Conservation (phyloP, 2,113 vertebrate genomes). For the Phainopepla nitens region DNA sequence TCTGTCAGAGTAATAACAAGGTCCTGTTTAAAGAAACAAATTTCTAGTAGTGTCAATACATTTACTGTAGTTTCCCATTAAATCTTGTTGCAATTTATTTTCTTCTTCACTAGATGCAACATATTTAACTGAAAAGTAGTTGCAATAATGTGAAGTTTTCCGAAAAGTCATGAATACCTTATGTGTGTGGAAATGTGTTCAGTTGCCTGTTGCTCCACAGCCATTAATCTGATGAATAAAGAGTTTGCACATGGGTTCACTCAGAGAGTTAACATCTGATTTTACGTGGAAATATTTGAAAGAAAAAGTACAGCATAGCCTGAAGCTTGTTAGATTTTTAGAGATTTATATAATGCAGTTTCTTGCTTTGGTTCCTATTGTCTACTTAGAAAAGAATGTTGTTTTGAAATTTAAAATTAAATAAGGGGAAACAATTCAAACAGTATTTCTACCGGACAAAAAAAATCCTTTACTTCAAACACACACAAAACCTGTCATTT, state of each 20-base stretch:
- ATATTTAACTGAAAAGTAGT: slow-evolving; percentile 53
- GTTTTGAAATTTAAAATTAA: slow-evolving; percentile 64
- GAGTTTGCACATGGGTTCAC: slow-evolving; percentile 51
- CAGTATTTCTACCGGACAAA: slow-evolving; percentile 22
- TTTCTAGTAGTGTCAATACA: background rate
- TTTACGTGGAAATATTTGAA: slow-evolving; percentile 62
- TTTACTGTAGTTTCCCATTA: slow-evolving; percentile 10
- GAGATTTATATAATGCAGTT: slow-evolving; percentile 57
- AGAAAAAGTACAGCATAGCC: slow-evolving; percentile 50
- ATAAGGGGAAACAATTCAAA: slow-evolving; percentile 40
- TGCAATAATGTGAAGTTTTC: slow-evolving; percentile 55
- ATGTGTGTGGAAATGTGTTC: slow-evolving; percentile 29
- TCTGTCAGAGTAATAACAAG: slow-evolving; percentile 11
- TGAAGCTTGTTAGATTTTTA: slow-evolving; percentile 38
- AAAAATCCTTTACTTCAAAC: background rate
- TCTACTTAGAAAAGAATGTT: slow-evolving; percentile 57
- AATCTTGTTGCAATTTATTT: slow-evolving; percentile 44
- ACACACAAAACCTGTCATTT: background rate
- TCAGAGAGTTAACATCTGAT: slow-evolving; percentile 69
- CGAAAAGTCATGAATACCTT: slow-evolving; percentile 17
- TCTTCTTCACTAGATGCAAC: slow-evolving; percentile 41
- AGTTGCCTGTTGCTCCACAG: slow-evolving; percentile 55
- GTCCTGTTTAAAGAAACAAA: slow-evolving; percentile 39
- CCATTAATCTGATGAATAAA: slow-evolving; percentile 55
- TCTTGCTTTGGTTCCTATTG: slow-evolving; percentile 36